Conservation (phyloP, 2,797 vertebrate genomes). For the Sebastes ruberrimus region DNA sequence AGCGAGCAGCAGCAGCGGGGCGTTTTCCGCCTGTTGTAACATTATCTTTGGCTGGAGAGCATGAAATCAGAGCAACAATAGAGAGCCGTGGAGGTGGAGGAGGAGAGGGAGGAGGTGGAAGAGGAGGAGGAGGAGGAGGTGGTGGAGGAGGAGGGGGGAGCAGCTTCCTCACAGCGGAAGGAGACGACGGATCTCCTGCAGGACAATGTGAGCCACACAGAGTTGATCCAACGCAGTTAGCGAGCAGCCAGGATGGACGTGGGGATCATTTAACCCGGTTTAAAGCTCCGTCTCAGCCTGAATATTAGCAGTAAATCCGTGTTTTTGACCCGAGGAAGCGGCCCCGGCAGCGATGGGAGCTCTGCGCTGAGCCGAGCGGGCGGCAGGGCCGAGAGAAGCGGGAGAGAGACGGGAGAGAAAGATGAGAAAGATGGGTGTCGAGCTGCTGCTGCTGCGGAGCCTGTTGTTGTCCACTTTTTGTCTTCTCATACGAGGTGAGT, state of each 20-base stretch:
- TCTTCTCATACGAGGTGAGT: slow-evolving; percentile 88
- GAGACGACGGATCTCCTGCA: slow-evolving; percentile 80
- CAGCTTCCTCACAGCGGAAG: slow-evolving; percentile 81
- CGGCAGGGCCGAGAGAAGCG: slow-evolving; percentile 66
- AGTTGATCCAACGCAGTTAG: slow-evolving; percentile 39
- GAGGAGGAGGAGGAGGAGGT: not conserved
- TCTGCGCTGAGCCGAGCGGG: slow-evolving; percentile 69
- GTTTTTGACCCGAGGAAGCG: slow-evolving; percentile 17
- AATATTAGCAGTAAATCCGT: not conserved
- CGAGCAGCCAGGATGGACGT: slow-evolving; percentile 62
- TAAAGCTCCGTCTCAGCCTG: too few relatives aligned
- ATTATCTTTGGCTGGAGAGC: slow-evolving; percentile 23
- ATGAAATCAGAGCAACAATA: slow-evolving; percentile 73
- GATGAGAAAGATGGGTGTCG: slow-evolving; percentile 87
- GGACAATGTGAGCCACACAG: slow-evolving; percentile 77
- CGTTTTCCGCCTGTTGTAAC: slow-evolving; percentile 10
- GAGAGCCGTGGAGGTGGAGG: slow-evolving; percentile 9
- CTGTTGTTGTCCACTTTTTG: slow-evolving; percentile 89
- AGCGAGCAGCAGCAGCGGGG: not conserved
- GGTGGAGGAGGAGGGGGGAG: slow-evolving; percentile 27
- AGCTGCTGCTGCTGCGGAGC: slow-evolving; percentile 88
- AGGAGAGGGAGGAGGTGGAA: not conserved
- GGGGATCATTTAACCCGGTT: slow-evolving; percentile 25
- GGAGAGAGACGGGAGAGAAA: slow-evolving; percentile 84
- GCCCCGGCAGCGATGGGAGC: slow-evolving; percentile 72